Evolutionary conservation across 2,888 invertebrate genomes (phyloP).

Genomic region (Patella depressa): DNA sequence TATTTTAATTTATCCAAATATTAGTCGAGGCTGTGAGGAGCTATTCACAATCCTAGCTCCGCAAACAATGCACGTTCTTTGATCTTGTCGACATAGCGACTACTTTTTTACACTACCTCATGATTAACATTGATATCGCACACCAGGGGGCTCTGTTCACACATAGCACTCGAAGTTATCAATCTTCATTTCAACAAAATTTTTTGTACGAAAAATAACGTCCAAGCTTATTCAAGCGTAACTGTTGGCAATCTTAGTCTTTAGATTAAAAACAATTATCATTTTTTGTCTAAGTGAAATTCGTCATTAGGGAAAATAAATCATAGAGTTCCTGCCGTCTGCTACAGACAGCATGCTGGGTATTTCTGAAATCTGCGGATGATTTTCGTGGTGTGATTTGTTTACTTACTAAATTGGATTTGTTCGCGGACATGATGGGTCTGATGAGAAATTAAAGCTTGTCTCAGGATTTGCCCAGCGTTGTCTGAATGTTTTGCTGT

Average conservation of each 20-base stretch:
- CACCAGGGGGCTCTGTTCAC: conserved; percentile 6
- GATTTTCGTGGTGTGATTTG: too few relatives aligned
- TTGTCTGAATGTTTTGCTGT: too few relatives aligned
- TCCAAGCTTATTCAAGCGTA: conserved; percentile 3
- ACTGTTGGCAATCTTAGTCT: background rate
- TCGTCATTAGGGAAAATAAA: conserved; percentile 9
- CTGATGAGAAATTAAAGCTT: background rate
- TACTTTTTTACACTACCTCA: conserved; percentile 7
- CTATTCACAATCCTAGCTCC: background rate
- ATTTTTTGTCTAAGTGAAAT: background rate
- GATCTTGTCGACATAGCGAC: background rate
- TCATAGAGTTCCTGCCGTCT: background rate
- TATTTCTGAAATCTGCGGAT: too few relatives aligned
- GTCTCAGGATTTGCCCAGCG: too few relatives aligned
- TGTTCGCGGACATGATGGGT: background rate
- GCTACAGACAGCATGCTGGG: too few relatives aligned
- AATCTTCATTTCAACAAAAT: background rate
- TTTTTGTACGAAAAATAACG: background rate
- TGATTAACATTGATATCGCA: background rate
- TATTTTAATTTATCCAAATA: conserved; percentile 5
- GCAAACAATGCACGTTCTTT: background rate
- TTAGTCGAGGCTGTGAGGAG: background rate
- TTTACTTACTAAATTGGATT: too few relatives aligned
- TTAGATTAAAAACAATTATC: conserved; percentile 4
- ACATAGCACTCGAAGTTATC: conserved; percentile 5